Base-by-base conservation (phyloP, 2,797 vertebrate genomes). In the Fistularia commersonii region DNA sequence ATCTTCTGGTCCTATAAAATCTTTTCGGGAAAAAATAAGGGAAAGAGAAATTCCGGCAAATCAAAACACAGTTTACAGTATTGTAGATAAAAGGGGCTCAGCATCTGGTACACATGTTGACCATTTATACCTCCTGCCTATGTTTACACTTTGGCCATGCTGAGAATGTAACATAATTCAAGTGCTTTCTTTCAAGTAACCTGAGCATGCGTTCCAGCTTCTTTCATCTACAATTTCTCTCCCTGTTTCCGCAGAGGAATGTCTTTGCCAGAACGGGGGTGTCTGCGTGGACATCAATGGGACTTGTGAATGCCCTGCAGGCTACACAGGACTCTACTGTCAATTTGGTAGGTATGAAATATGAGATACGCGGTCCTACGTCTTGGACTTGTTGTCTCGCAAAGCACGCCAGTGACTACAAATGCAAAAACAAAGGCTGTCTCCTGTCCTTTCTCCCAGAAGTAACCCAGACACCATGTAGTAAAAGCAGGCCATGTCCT, bases 391-490 rank as follows among this genome's bases (percentile, higher is more conserved):
- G 13, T 43, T 64, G 45, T 76, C 66, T 56, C 36, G 12, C 42
- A 40, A 48, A 69, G 33, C 48, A 73, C 57, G 57, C 51, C 42
- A 55, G 3, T 45, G 39, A 41, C 49, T 40, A 45, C 31, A 34
- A 41, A 48, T 14, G 8, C 55, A 8, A 15, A 46, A 37, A 5
- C 1, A 11, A 31, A 36, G 7, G 44, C 3, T 50, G 8, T 42
- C 41, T 8, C 41, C 8, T 8, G n/a, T 42, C n/a, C 12, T 54
- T 59, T 15, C 58, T 48, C 49, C 63, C 79, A 99, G 96, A 97
- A 81, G 92, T 98, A 72, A 98, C 95, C 13, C 90, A 95, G 66
- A 96, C 91, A 0, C 95, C 95, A 0, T 98, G 96, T 89, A 97
- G 90, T 51, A 69, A 94, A 91, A 95, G 90, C 83, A 90, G 93